Evolutionary conservation across 1,140 invertebrate genomes (phyloP).

Genomic region (Drosophila parvula): DNA sequence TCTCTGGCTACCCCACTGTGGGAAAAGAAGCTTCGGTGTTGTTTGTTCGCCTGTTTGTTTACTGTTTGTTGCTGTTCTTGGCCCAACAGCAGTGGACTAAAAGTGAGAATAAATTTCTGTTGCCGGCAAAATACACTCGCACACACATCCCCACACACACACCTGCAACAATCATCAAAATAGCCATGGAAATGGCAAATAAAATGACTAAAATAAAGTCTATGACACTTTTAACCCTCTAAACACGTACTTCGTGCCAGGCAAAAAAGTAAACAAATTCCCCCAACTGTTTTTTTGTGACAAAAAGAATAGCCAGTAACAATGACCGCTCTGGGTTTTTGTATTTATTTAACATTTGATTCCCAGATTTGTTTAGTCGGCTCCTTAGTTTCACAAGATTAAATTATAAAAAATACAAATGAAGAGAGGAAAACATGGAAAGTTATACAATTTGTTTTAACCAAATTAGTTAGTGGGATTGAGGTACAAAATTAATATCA

Average conservation of each 20-base stretch:
- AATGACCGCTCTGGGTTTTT: neutral
- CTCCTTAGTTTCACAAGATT: neutral
- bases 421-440: too few species aligned
- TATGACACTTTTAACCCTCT: constrained; percentile 12
- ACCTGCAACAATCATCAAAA: constrained; percentile 6
- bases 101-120: constrained; percentile 67
- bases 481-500: too few species aligned
- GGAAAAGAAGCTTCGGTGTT: constrained; percentile 36
- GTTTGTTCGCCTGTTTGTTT: constrained; percentile 43
- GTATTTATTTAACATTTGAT: neutral
- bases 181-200: constrained; percentile 7
- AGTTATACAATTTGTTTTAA: neutral
- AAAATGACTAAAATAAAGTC: neutral
- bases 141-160: constrained; percentile 3
- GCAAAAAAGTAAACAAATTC: constrained; percentile 11
- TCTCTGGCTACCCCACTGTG: constrained; percentile 13
- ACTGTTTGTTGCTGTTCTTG: constrained; percentile 39
- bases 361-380: neutral
- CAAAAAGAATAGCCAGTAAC: neutral
- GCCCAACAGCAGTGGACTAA: constrained; percentile 52
- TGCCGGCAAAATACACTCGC: constrained; percentile 45
- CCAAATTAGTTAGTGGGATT: too few species aligned
- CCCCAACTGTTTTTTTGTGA: too few species aligned
- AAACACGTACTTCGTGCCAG: constrained; percentile 7
- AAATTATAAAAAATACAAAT: neutral